Percentiles rank a stretch among this genome's conserved stretches.
Evolutionary conservation across 35 echinoderm and acorn worm species (phyloP).

Genomic region (Chiridota heheva): DNA sequence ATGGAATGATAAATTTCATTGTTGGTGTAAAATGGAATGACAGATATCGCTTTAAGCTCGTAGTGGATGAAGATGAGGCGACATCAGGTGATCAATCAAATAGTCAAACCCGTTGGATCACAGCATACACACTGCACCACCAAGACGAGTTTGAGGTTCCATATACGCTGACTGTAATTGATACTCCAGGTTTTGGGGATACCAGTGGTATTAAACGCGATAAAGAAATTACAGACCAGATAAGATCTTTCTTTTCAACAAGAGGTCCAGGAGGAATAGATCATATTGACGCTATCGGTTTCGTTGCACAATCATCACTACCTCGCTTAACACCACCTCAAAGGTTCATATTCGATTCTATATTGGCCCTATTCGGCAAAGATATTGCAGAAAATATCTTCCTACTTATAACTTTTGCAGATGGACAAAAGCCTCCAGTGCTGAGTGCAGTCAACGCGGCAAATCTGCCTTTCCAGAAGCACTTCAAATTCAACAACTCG

Average conservation of each 20-base stretch:
- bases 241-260: slow-evolving; percentile 32
- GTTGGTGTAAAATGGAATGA: slow-evolving; percentile 62
- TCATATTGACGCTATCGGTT: slow-evolving; percentile 65
- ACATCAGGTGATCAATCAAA: slow-evolving; percentile 26
- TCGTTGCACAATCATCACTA: slow-evolving; percentile 50
- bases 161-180: slow-evolving; percentile 57
- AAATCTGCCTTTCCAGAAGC: slow-evolving; percentile 17
- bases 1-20: slow-evolving; percentile 55
- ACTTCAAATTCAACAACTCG: slow-evolving; percentile 72
- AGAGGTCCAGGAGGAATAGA: slow-evolving; percentile 22
- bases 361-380: slow-evolving; percentile 55
- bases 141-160: slow-evolving; percentile 4
- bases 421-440: slow-evolving; percentile 53
- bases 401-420: slow-evolving; percentile 57
- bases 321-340: slow-evolving; percentile 17
- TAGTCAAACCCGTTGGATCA: slow-evolving; percentile 63
- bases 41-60: slow-evolving; percentile 56
- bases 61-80: slow-evolving; percentile 33
- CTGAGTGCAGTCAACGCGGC: slow-evolving; percentile 46
- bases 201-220: slow-evolving; percentile 54
- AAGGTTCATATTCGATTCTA: slow-evolving; percentile 55
- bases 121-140: slow-evolving; percentile 53
- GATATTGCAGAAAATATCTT: slow-evolving; percentile 63
- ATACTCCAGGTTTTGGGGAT: slow-evolving; percentile 63
- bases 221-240: slow-evolving; percentile 35